Percentiles rank a stretch among this genome's conserved stretches.
These are phyloP conservation scores for Dexiosoma caninum DNA, from an alignment of 2,888 invertebrate genomes.

Conservation along the genomic window DNA sequence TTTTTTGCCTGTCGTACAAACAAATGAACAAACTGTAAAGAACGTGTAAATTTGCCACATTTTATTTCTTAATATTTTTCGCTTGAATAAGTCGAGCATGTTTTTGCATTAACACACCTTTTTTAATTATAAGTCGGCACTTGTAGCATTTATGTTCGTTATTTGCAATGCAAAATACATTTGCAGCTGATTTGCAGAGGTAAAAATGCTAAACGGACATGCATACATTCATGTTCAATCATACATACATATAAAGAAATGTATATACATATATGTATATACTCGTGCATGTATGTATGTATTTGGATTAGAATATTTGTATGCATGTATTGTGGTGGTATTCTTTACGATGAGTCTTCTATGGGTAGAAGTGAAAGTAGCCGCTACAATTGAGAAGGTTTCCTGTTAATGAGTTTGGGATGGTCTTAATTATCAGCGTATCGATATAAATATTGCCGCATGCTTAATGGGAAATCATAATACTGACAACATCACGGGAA, in stretches of 20 bases:
- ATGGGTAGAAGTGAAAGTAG: too few relatives aligned
- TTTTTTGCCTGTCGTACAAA: not conserved
- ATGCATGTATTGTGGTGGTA: too few relatives aligned
- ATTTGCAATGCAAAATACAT: not conserved
- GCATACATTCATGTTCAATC: not conserved
- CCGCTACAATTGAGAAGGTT: too few relatives aligned
- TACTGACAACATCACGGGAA: too few relatives aligned
- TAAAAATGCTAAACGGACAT: conserved; percentile 4
- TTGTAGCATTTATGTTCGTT: not conserved
- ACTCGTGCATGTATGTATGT: not conserved
- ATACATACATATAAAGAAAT: too few relatives aligned
- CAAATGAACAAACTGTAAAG: not conserved
- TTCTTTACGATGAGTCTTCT: too few relatives aligned
- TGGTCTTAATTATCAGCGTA: too few relatives aligned
- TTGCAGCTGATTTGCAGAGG: not conserved
- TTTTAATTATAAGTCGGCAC: conserved; percentile 48
- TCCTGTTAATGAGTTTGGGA: too few relatives aligned
- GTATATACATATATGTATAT: too few relatives aligned
- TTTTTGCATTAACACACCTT: conserved; percentile 39
- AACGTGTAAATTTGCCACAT: not conserved
- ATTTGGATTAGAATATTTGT: too few relatives aligned
- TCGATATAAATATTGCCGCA: too few relatives aligned
- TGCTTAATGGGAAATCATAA: too few relatives aligned
- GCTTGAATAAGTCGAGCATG: not conserved
- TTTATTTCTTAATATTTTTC: not conserved